These are phyloP conservation scores for Ceratitis capitata DNA, from an alignment of 1,140 invertebrate genomes.

Conservation along the genomic window DNA sequence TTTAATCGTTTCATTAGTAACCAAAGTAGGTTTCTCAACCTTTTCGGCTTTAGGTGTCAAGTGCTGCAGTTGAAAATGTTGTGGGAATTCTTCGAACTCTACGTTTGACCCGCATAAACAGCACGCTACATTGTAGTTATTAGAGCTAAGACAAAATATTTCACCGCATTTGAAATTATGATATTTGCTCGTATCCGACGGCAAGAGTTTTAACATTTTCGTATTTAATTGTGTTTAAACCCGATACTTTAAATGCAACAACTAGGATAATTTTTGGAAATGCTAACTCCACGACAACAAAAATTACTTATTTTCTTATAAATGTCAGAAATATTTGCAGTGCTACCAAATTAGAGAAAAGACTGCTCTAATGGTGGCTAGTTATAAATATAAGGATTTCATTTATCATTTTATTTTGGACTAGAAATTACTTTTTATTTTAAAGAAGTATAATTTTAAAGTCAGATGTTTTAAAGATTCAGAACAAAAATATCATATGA, in stretches of 20 bases:
- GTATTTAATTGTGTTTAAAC: background rate
- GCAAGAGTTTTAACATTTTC: slow-evolving; percentile 41
- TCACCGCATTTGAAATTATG: slow-evolving; percentile 56
- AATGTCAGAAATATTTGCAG: background rate
- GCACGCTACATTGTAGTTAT: slow-evolving; percentile 52
- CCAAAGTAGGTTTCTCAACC: background rate
- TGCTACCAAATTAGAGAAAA: background rate
- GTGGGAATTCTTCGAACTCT: slow-evolving; percentile 47
- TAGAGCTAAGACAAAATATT: slow-evolving; percentile 54
- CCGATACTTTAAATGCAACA: background rate
- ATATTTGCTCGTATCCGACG: slow-evolving; percentile 24
- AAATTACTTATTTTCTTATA: slow-evolving; percentile 12
- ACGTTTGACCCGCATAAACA: slow-evolving; percentile 51
- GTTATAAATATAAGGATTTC: no score
- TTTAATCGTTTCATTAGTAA: slow-evolving; percentile 20
- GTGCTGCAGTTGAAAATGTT: slow-evolving; percentile 51
- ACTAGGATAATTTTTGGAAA: background rate
- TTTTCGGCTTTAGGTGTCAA: slow-evolving; percentile 24
- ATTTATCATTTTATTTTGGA: no score
- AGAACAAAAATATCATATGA: no score
- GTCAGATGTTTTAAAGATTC: no score
- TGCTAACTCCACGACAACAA: slow-evolving; percentile 9
- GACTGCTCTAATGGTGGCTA: no score
- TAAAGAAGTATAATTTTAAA: no score
- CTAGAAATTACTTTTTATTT: no score